Conservation (phyloP, 2,113 vertebrate species). For the Gadus macrocephalus region DNA sequence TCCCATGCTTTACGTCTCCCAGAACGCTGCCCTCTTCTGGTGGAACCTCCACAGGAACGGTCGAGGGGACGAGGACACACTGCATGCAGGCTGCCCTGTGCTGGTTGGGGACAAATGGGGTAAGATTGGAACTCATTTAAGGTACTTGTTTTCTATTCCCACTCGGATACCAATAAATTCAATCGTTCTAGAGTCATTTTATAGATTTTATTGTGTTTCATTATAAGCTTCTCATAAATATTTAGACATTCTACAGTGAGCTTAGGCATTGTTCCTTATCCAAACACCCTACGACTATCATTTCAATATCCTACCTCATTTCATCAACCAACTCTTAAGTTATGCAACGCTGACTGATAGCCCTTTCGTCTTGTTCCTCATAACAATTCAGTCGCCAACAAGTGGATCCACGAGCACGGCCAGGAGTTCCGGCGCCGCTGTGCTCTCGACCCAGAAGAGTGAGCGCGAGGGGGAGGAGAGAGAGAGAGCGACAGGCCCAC, state of each 20-base stretch:
- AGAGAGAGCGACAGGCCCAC: constrained; percentile 24
- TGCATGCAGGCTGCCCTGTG: constrained; percentile 90
- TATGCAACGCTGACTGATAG: too few species aligned
- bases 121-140: constrained; percentile 51
- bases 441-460: constrained; percentile 73
- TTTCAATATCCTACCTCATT: too few species aligned
- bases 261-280: not conserved
- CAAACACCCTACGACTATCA: too few species aligned
- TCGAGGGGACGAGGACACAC: constrained; percentile 76
- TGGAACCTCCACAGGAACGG: constrained; percentile 91
- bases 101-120: constrained; percentile 93
- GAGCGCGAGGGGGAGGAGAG: constrained; percentile 37
- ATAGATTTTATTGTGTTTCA: too few species aligned
- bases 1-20: constrained; percentile 8
- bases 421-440: constrained; percentile 88
- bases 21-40: constrained; percentile 95
- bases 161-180: not conserved
- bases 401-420: constrained; percentile 90
- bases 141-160: not conserved
- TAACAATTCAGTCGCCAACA: constrained; percentile 84
- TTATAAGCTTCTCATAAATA: too few species aligned
- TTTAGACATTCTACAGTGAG: too few species aligned
- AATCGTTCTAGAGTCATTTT: not conserved
- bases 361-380: too few species aligned
- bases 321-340: too few species aligned